Evolutionary conservation across 2,113 vertebrate species (phyloP), one percentile per base, ranked within the genome.

Genomic region (Scomber scombrus): DNA sequence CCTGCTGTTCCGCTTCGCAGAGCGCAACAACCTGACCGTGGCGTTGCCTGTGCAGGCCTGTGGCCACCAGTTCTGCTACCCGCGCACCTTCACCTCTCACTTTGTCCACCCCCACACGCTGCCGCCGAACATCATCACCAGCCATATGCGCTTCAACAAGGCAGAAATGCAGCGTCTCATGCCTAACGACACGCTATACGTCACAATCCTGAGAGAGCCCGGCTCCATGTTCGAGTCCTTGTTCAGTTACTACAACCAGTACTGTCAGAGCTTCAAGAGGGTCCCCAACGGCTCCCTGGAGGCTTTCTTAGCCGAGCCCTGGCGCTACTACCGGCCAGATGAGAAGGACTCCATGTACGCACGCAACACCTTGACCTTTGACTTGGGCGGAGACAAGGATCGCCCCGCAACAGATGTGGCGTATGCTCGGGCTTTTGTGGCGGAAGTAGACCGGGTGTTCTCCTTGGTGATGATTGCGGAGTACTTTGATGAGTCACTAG

Each of bases 11-110:
- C 96, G 97, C 71, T 97, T 97, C 4, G 96, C 95, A 0, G 97
- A 97, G 77, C 94, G 89, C 72, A 95, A 96, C 94, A 96, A 96
- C 84, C 86, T 97, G 46, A 96, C 95, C 0, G 96, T 97, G 90
- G 96, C 95, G 0, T 61, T 97, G 85, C 97, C 97, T 0, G 85
- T 95, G 46, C 94, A 93, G 2, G 75, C 89, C 19, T 97, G 96
- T 50, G 78, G 94, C 46, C 96, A 97, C 88, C 96, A 97, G 94
- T 97, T 97, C 95, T 96, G 96, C 93, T 97, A 97, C 87, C 97
- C 96, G 0, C 94, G 88, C 3, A 62, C 93, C 64, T 97, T 97
- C 93, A 94, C 91, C 1, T 57, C 85, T 14, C 95, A 90, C 88
- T 96, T 95, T 3, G 96, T 97, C 40, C 96, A 97, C 80, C 95